Conservation (phyloP, 2,888 invertebrate genomes). For the Hedya salicella region DNA sequence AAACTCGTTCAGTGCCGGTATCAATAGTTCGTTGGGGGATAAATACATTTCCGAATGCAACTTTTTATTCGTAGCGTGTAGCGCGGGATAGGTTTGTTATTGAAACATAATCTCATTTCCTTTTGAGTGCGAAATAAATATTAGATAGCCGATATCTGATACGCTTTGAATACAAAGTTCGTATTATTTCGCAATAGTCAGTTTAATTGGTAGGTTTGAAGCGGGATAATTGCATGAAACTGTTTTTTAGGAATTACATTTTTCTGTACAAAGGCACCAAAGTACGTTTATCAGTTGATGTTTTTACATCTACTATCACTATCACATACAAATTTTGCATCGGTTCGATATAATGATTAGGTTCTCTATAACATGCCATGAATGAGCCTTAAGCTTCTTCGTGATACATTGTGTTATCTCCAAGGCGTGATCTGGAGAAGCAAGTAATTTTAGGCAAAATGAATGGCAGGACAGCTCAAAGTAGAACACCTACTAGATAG, state of each 20-base stretch:
- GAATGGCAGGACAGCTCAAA: too few species aligned
- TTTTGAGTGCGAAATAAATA: slow-evolving; percentile 69
- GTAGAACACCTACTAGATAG: too few species aligned
- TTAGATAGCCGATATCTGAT: slow-evolving; percentile 58
- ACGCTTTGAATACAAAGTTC: slow-evolving; percentile 44
- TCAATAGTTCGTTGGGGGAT: slow-evolving; percentile 46
- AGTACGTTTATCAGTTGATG: too few species aligned
- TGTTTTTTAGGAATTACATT: neutral
- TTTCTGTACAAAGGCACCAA: neutral
- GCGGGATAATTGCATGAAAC: neutral
- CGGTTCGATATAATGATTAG: too few species aligned
- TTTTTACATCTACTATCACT: too few species aligned
- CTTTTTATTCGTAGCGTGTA: slow-evolving; percentile 65
- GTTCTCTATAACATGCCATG: too few species aligned
- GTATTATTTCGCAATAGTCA: slow-evolving; percentile 24
- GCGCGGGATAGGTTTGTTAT: slow-evolving; percentile 67
- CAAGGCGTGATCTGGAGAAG: too few species aligned
- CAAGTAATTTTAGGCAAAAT: too few species aligned
- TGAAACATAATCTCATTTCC: slow-evolving; percentile 73
- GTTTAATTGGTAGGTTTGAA: slow-evolving; percentile 31
- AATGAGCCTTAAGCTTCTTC: too few species aligned
- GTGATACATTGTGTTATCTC: too few species aligned
- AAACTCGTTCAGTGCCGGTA: slow-evolving; percentile 32
- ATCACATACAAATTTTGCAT: too few species aligned
- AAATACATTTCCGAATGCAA: slow-evolving; percentile 57